Evolutionary conservation across 2,797 vertebrate genomes (phyloP).

Genomic region (Benthosema pterotum): DNA sequence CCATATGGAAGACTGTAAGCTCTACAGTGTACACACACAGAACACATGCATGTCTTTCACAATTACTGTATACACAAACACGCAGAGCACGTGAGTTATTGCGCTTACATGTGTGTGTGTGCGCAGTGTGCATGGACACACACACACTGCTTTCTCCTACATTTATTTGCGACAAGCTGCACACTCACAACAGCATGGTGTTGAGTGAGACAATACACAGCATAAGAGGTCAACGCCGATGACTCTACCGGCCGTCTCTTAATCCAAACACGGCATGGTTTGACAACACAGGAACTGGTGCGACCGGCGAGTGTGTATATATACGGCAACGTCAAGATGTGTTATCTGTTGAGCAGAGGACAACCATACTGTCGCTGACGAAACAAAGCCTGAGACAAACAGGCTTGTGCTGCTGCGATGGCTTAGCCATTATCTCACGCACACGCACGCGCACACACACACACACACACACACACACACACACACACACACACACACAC

Average conservation of each 20-base stretch:
- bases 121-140: background rate
- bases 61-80: slow-evolving; percentile 1
- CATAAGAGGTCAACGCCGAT: slow-evolving; percentile 11
- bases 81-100: slow-evolving; percentile 10
- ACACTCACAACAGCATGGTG: slow-evolving; percentile 20
- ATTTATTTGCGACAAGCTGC: slow-evolving; percentile 26
- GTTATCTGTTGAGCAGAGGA: slow-evolving; percentile 35
- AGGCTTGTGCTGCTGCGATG: slow-evolving; percentile 26
- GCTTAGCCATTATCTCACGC: slow-evolving; percentile 32
- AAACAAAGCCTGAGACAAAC: slow-evolving; percentile 51
- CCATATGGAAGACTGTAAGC: slow-evolving; percentile 29
- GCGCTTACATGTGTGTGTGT: background rate
- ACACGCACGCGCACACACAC: slow-evolving; percentile 15
- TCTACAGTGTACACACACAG: background rate
- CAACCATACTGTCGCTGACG: slow-evolving; percentile 34
- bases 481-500: slow-evolving; percentile 11
- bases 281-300: slow-evolving; percentile 27
- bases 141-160: background rate
- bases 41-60: slow-evolving; percentile 7
- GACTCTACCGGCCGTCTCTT: slow-evolving; percentile 8
- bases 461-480: slow-evolving; percentile 20
- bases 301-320: slow-evolving; percentile 17
- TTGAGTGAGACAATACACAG: slow-evolving; percentile 18
- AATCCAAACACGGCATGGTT: slow-evolving; percentile 27
- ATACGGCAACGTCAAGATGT: slow-evolving; percentile 27